These are phyloP conservation scores for Ochotona princeps DNA, from an alignment of 2,113 vertebrate species.

Conservation along the genomic window DNA sequence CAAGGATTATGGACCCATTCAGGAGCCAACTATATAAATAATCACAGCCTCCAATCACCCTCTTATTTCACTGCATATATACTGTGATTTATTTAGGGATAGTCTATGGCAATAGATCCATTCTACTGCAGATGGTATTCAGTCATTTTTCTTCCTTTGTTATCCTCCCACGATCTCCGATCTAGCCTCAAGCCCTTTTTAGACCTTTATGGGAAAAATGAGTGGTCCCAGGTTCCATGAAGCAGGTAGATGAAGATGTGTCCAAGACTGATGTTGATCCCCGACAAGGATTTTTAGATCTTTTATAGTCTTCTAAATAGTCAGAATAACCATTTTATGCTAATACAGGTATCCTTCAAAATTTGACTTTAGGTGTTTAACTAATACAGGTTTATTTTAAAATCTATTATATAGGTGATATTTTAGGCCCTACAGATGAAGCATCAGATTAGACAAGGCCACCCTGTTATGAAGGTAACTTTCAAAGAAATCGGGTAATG, in stretches of 20 bases:
- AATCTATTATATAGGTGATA: background rate
- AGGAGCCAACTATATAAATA: no score
- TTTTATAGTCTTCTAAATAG: background rate
- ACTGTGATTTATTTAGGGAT: background rate
- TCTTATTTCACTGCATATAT: background rate
- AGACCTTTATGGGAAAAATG: background rate
- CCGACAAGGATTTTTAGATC: background rate
- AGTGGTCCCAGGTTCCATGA: background rate
- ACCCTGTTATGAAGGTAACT: background rate
- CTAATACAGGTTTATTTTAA: background rate
- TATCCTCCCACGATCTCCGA: background rate
- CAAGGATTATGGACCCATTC: no score
- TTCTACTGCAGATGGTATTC: background rate
- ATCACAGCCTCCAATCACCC: background rate
- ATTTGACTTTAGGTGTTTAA: background rate
- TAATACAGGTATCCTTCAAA: background rate
- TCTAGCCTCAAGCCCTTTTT: background rate
- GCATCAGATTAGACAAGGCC: background rate
- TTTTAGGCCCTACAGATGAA: background rate
- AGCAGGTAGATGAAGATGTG: background rate
- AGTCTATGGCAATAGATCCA: background rate
- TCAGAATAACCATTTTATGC: background rate
- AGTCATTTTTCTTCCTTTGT: background rate
- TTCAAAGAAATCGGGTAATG: constrained; percentile 43
- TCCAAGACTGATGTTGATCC: background rate